Evolutionary conservation across 1,140 invertebrate species (phyloP).

Genomic region (Paraescarpia echinospica): DNA sequence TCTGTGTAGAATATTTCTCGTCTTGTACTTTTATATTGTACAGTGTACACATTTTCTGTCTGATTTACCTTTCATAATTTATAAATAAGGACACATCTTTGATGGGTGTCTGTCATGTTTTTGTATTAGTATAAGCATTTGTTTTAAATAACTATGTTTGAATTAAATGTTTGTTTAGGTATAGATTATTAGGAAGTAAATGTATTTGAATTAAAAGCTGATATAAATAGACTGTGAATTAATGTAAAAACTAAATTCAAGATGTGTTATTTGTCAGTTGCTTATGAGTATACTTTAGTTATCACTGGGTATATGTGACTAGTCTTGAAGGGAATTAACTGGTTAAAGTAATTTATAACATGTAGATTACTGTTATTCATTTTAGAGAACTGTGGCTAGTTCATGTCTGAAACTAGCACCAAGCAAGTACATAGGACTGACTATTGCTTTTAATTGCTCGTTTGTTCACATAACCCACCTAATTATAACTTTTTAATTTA

Average conservation of each 20-base stretch:
- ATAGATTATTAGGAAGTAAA: neutral
- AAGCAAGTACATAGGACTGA: neutral
- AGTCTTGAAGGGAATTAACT: too few relatives aligned
- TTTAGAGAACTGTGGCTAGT: too few relatives aligned
- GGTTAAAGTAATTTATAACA: neutral
- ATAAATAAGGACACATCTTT: too few relatives aligned
- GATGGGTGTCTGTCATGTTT: too few relatives aligned
- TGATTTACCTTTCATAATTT: too few relatives aligned
- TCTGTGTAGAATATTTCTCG: neutral
- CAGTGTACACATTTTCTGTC: neutral
- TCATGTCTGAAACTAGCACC: neutral
- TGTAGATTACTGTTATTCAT: neutral
- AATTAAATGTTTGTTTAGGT: too few relatives aligned
- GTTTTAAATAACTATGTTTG: too few relatives aligned
- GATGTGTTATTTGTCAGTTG: neutral
- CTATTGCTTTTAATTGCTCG: neutral
- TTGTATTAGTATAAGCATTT: too few relatives aligned
- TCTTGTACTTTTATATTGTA: neutral
- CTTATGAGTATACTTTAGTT: neutral
- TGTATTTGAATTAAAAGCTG: neutral
- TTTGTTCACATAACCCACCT: neutral
- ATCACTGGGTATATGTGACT: neutral
- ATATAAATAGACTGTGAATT: neutral
- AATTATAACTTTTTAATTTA: neutral
- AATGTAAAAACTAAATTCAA: neutral